These are phyloP conservation scores for Euwallacea similis DNA, from an alignment of 1,140 invertebrate species.

Conservation along the genomic window DNA sequence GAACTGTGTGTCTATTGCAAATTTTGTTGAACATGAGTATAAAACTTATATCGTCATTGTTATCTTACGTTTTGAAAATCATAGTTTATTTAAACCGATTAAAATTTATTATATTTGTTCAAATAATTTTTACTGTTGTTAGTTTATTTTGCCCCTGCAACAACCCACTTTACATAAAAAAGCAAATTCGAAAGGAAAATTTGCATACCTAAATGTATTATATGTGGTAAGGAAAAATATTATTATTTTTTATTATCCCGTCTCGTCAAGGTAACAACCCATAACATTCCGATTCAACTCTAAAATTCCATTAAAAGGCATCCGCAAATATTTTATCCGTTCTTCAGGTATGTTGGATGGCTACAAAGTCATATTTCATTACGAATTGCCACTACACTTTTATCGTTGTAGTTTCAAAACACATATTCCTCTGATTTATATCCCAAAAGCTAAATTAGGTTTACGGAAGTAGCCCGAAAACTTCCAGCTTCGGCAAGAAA, in stretches of 20 bases:
- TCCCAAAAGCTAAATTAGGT: background rate
- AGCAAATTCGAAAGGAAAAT: too few species aligned
- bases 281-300: too few species aligned
- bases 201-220: too few species aligned
- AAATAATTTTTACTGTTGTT: background rate
- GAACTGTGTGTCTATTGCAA: background rate
- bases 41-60: background rate
- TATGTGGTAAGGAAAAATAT: too few species aligned
- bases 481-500: background rate
- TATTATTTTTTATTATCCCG: too few species aligned
- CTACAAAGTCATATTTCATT: background rate
- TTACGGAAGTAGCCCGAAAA: slow-evolving; percentile 1
- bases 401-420: slow-evolving; percentile 3
- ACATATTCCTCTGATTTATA: slow-evolving; percentile 5
- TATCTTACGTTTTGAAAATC: background rate
- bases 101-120: slow-evolving; percentile 5
- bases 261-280: too few species aligned
- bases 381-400: background rate
- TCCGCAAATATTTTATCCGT: background rate
- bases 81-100: background rate
- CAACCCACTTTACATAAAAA: too few species aligned
- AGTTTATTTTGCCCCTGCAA: too few species aligned
- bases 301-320: too few species aligned
- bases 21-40: background rate
- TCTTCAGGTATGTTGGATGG: background rate